Evolutionary conservation across 2,113 vertebrate species (phyloP).

Genomic region (Dipodomys spectabilis): DNA sequence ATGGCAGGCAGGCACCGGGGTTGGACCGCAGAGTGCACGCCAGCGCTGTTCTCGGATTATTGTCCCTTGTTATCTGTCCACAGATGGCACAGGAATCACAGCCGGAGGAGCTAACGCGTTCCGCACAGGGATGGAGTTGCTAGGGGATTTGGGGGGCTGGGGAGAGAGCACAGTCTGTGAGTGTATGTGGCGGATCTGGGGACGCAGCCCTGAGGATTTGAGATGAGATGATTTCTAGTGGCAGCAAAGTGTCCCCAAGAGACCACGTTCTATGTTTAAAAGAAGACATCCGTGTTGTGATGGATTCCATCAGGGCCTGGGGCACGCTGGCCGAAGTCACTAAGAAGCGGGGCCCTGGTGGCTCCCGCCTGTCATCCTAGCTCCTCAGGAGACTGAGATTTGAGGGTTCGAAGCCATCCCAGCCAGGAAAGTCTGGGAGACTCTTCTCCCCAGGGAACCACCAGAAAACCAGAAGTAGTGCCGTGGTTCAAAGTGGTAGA

Average conservation of each 20-base stretch:
- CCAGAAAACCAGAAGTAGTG: no score
- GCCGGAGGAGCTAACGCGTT: constrained; percentile 82
- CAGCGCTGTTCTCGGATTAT: constrained; percentile 83
- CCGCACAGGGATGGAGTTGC: constrained; percentile 84
- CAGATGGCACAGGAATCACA: constrained; percentile 88
- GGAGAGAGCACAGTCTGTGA: constrained; percentile 78
- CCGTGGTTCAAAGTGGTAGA: no score
- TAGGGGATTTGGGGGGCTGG: constrained; percentile 84
- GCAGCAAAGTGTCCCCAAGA: constrained; percentile 74
- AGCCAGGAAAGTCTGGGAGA: no score
- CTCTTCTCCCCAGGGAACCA: no score
- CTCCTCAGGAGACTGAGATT: no score
- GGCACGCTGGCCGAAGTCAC: constrained; percentile 73
- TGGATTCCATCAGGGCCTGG: constrained; percentile 67
- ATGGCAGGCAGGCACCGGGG: constrained; percentile 69
- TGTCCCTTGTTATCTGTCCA: constrained; percentile 85
- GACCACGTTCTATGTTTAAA: constrained; percentile 74
- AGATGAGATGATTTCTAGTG: constrained; percentile 78
- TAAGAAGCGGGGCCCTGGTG: constrained; percentile 17
- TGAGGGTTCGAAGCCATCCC: no score
- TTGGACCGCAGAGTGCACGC: constrained; percentile 80
- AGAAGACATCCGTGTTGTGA: constrained; percentile 71
- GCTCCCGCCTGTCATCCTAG: no score
- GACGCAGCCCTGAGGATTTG: constrained; percentile 72
- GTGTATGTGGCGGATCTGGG: constrained; percentile 79